These are phyloP conservation scores for Probaryconus sp. DNA, from an alignment of 1,140 invertebrate species.

Conservation along the genomic window DNA sequence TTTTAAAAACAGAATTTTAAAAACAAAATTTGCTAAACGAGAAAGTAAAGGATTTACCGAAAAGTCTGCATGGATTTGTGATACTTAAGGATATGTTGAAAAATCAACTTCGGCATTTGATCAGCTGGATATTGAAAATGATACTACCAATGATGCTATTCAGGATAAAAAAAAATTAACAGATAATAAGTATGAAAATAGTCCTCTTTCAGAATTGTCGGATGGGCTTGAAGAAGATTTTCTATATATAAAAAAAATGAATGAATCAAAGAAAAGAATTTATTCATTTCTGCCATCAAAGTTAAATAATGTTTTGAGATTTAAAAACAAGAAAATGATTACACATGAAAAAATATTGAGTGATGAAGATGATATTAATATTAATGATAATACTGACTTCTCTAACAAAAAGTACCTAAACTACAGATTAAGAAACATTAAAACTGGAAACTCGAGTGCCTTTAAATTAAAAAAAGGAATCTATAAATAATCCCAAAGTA, in stretches of 20 bases:
- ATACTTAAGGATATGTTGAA: too few relatives aligned
- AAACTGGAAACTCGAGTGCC: constrained; percentile 36
- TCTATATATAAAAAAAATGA: constrained; percentile 24
- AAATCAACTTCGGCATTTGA: too few relatives aligned
- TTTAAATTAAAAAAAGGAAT: constrained; percentile 62
- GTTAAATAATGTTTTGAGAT: constrained; percentile 46
- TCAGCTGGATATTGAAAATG: neutral
- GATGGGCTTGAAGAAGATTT: constrained; percentile 55
- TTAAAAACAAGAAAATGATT: constrained; percentile 36
- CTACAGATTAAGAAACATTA: constrained; percentile 53
- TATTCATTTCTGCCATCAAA: constrained; percentile 50
- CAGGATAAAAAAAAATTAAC: constrained; percentile 1
- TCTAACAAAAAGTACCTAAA: constrained; percentile 35
- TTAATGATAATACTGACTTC: constrained; percentile 9
- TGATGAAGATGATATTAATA: constrained; percentile 2
- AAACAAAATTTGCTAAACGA: too few relatives aligned
- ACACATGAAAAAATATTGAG: neutral
- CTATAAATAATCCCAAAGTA: constrained; percentile 62
- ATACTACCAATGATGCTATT: too few relatives aligned
- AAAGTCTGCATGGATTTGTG: too few relatives aligned
- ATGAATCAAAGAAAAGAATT: constrained; percentile 18
- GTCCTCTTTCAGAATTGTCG: constrained; percentile 65
- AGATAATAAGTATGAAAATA: constrained; percentile 2
- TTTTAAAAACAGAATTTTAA: too few relatives aligned
- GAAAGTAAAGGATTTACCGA: too few relatives aligned